phyloP scores from a whole-genome alignment of 2,888 invertebrate genomes.

The Agrochola macilenta region DNA sequence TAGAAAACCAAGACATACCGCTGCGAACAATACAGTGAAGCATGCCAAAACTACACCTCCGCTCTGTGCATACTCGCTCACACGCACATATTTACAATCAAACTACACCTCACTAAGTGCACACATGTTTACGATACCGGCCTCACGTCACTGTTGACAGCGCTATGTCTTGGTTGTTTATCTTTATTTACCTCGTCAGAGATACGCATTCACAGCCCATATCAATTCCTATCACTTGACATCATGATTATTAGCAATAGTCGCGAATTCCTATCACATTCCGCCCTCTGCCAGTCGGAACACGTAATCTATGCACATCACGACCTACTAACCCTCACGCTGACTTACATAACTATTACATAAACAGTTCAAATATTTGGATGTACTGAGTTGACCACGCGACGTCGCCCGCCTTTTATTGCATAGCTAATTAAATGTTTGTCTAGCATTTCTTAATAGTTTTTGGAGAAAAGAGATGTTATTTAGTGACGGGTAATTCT shows the following conservation, averaged over 20 bases:
- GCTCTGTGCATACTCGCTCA: too few species aligned
- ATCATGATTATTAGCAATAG: conserved; percentile 31
- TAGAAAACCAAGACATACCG: too few species aligned
- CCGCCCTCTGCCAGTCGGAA: conserved; percentile 18
- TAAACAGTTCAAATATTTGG: conserved; percentile 62
- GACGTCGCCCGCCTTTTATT: conserved; percentile 6
- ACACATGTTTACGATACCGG: too few species aligned
- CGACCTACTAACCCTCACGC: conserved; percentile 58
- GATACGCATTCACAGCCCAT: not conserved
- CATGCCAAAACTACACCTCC: too few species aligned
- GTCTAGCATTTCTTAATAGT: conserved; percentile 4
- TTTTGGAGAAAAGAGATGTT: not conserved
- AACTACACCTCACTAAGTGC: too few species aligned
- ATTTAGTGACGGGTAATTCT: too few species aligned
- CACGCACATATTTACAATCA: too few species aligned
- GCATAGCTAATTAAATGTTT: conserved; percentile 25
- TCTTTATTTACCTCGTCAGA: too few species aligned
- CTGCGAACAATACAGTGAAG: too few species aligned
- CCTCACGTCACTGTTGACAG: too few species aligned
- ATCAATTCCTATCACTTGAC: conserved; percentile 19
- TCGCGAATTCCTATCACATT: conserved; percentile 36
- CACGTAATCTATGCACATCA: conserved; percentile 55
- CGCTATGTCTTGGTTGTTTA: too few species aligned
- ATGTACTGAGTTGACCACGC: not conserved
- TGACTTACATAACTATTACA: conserved; percentile 53